Evolutionary conservation across 2,888 invertebrate genomes (phyloP), one percentile per base, ranked within the genome.

Genomic region (Dynastes tityus): DNA sequence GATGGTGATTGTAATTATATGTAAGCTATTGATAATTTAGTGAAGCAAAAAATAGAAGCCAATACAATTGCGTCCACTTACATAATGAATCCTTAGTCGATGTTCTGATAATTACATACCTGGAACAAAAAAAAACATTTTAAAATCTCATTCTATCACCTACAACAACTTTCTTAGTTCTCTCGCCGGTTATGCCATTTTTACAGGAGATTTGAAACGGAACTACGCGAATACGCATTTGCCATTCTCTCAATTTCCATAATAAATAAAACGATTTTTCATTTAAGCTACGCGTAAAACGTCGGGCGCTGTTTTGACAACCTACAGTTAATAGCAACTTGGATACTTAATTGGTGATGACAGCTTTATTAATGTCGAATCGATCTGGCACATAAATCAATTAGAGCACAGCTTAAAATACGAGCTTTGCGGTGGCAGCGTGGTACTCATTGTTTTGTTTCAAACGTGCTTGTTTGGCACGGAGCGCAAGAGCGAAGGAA

Each of bases 171-270:
- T 49, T 27, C 49, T 49, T 9, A 67, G 22, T 53, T 49, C 53
- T 13, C 68, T 27, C 5, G 49, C 27, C 29, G 22, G 55, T n/a
- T 51, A 27, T 51, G 13, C 67, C 9, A 16, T 27, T 1, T 45
- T 74, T 63, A 9, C 29, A 45, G 40, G 22, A 16, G 45, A 13
- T 40, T 58, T 8, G 27, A 61, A 45, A 61, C 61, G 45, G 45
- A 74, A 61, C 61, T 29, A n/a, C n/a, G 37, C 9, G 37, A 71
- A 32, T 71, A 16, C 8, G 22, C 45, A 13, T 49, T 27, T 22
- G 40, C 73, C 40, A 58, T 73, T 73, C 73, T 73, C 73, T 61
- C 61, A 40, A 74, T 74, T 61, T 74, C 61, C 58, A 74, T 61
- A 45, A 40, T 63, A 61, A 74, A 74, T 74, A 74, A 74, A 22